Conservation (phyloP, 2,797 vertebrate genomes). For the Varecia variegata region DNA sequence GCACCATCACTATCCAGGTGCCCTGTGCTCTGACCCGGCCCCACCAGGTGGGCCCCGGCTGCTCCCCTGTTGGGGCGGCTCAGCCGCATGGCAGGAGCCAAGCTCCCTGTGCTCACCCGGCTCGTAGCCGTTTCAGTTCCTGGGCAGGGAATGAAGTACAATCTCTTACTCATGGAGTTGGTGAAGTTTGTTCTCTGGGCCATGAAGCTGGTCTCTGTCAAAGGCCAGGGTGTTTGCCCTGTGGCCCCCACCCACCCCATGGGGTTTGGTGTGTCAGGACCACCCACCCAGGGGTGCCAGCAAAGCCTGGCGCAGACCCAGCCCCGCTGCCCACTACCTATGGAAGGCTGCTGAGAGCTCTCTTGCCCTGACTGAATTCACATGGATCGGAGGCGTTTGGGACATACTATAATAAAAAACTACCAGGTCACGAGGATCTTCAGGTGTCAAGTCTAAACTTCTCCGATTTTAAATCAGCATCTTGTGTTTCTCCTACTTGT, state of each 20-base stretch:
- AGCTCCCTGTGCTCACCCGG: neutral
- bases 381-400: neutral
- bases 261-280: neutral
- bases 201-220: neutral
- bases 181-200: neutral
- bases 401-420: accelerated
- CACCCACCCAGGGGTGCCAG: neutral
- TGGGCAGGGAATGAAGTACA: neutral
- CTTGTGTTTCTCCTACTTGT: neutral
- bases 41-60: neutral
- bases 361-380: neutral
- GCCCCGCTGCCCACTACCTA: neutral
- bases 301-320: neutral
- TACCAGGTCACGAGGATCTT: neutral
- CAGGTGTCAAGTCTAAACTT: neutral
- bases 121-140: neutral
- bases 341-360: too few species aligned
- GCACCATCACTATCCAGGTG: neutral
- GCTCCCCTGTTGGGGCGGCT: neutral
- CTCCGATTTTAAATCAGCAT: neutral
- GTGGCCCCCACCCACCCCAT: neutral
- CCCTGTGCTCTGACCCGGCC: neutral
- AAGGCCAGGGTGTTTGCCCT: neutral
- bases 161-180: neutral
- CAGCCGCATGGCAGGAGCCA: neutral